Evolutionary conservation across 2,888 invertebrate genomes (phyloP).

Genomic region (Pyrrhia umbra): DNA sequence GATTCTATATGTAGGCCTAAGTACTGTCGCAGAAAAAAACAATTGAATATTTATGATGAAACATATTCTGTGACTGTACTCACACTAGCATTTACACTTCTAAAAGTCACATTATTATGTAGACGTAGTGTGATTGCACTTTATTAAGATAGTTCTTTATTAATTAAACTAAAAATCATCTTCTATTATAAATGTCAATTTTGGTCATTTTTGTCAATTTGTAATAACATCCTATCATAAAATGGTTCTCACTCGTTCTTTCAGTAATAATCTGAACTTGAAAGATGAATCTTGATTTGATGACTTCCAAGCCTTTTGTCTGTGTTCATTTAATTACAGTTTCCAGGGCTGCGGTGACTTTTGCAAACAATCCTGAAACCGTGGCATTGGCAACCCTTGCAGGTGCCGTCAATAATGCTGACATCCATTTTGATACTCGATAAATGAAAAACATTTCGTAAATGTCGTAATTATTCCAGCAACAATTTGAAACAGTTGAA

Average conservation of each 20-base stretch:
- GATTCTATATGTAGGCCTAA: conserved; percentile 42
- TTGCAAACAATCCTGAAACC: no score
- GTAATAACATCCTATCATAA: conserved; percentile 39
- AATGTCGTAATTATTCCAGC: not conserved
- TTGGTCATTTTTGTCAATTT: conserved; percentile 71
- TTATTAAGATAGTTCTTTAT: conserved; percentile 33
- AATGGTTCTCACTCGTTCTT: conserved; percentile 51
- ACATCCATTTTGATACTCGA: not conserved
- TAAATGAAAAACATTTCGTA: not conserved
- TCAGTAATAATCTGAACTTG: conserved; percentile 57
- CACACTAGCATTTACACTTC: conserved; percentile 28
- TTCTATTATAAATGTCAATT: conserved; percentile 65
- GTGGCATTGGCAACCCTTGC: no score
- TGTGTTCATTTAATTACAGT: no score
- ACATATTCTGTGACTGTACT: conserved; percentile 29
- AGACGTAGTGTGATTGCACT: conserved; percentile 45
- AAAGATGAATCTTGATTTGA: conserved; percentile 5
- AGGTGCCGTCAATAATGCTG: no score
- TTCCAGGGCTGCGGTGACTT: no score
- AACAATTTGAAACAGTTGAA: conserved; percentile 10
- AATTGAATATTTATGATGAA: not conserved
- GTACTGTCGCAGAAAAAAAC: conserved; percentile 38
- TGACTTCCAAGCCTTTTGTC: not conserved
- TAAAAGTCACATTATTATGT: conserved; percentile 26
- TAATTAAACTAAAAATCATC: conserved; percentile 18